Conservation (phyloP, 2,888 invertebrate species). For the Chrysina gloriosa region DNA sequence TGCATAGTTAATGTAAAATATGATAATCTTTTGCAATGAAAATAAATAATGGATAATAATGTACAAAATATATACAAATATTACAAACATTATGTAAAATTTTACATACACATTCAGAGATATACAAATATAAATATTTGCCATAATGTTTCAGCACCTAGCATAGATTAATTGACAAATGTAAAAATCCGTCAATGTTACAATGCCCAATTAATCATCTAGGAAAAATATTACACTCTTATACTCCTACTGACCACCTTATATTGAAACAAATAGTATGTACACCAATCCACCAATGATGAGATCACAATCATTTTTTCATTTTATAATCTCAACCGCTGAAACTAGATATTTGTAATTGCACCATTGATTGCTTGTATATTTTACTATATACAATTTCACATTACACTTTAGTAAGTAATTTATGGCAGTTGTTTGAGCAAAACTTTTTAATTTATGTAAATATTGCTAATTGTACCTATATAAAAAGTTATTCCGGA, state of each 20-base stretch:
- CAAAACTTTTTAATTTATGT: not conserved
- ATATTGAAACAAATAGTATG: not conserved
- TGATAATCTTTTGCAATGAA: not conserved
- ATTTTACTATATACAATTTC: not conserved
- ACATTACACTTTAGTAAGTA: not conserved
- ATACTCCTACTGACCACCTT: too few relatives aligned
- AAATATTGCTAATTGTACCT: not conserved
- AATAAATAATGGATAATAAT: slow-evolving; percentile 12
- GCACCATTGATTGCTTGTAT: not conserved
- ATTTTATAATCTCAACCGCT: too few relatives aligned
- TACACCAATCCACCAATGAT: not conserved
- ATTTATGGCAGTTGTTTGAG: not conserved
- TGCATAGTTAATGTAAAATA: too few relatives aligned
- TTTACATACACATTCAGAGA: not conserved
- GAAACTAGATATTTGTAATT: not conserved
- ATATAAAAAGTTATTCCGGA: not conserved
- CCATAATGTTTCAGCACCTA: not conserved
- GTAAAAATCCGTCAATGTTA: too few relatives aligned
- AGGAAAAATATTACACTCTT: too few relatives aligned
- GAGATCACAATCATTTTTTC: not conserved
- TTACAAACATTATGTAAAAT: slow-evolving; percentile 4
- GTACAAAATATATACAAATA: slow-evolving; percentile 17
- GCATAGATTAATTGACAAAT: too few relatives aligned
- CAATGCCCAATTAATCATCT: too few relatives aligned
- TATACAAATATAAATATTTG: not conserved